Base-by-base conservation (phyloP, 2,113 vertebrate genomes). In the Tragelaphus buxtoni region DNA sequence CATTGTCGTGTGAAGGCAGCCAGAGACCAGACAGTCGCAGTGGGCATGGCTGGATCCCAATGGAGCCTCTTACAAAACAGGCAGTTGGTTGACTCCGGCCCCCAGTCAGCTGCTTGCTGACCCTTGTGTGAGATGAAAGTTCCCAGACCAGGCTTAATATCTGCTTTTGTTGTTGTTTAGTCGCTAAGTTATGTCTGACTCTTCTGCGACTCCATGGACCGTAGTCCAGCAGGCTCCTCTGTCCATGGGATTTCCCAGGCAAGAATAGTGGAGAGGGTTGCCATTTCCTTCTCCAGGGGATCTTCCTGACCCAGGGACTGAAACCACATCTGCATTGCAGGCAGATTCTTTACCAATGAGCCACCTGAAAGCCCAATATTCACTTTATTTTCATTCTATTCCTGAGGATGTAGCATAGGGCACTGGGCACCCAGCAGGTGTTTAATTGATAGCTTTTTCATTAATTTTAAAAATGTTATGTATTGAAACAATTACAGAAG, bases 31-130 rank as follows among this genome's bases (percentile, higher is more conserved):
- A 24, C 7, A 22, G 12, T 39, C 61, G 24, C 9, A 1, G 35
- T 0, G 32, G 56, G 17, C 32, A 3, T 1, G 20, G 9, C 45
- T 16, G 42, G 3, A 6, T 58, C 17, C 42, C 74, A 7, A 3
- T 1, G 47, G 49, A 12, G 20, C 35, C 11, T 24, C 39, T 60
- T 35, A 58, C 24, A 16, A 39, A 51, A 18, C 9, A 56, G 28
- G 76, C 74, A 26, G 61, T 17, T 5, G 60, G 42, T 9, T 7
- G 47, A 42, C 22, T 9, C 53, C 28, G 76, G 82, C 6, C 49
- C 18, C n/a, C 9, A 1, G 58, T 7, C 3, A 3, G 1, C 20
- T 5, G 5, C 53, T 61, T 20, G 30, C 51, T 3, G 12, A 30
- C 24, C 18, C 4, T n/a, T 13, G 17, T 26, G 58, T 11, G 35